Percentiles rank a stretch among this genome's conserved stretches.
Evolutionary conservation across 2,888 invertebrate genomes (phyloP).

Genomic region (Parascotia fuliginaria): DNA sequence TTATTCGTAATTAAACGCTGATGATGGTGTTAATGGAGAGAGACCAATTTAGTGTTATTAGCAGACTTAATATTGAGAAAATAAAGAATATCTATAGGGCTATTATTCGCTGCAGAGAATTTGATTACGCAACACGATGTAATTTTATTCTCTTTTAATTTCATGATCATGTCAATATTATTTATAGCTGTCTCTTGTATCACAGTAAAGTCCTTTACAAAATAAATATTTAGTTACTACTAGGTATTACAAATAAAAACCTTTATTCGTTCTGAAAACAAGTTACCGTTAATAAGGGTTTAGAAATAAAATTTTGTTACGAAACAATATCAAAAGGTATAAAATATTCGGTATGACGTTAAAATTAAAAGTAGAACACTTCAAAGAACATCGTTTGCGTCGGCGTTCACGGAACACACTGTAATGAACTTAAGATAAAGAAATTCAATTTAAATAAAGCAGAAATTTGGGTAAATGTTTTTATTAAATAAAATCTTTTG

Average conservation of each 20-base stretch:
- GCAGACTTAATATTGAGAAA: background rate
- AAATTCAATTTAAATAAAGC: conserved; percentile 65
- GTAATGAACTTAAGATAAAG: conserved; percentile 71
- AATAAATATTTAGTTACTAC: background rate
- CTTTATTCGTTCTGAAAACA: background rate
- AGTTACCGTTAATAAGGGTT: background rate
- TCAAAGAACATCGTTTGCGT: conserved; percentile 15
- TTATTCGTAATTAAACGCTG: conserved; percentile 29
- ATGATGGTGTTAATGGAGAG: conserved; percentile 8
- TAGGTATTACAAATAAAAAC: too few relatives aligned
- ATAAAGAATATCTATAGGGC: background rate
- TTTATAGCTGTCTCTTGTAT: too few relatives aligned
- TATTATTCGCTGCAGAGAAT: too few relatives aligned
- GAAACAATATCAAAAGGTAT: conserved; percentile 6
- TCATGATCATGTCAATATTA: too few relatives aligned
- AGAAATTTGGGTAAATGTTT: conserved; percentile 56
- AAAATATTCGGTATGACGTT: conserved; percentile 38
- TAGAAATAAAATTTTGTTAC: too few relatives aligned
- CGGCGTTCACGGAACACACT: conserved; percentile 49
- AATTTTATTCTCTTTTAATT: too few relatives aligned
- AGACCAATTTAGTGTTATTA: background rate
- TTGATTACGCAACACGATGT: too few relatives aligned
- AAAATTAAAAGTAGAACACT: conserved; percentile 54
- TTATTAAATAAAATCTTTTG: conserved; percentile 56
- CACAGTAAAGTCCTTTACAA: too few relatives aligned